These are phyloP conservation scores for Homarus americanus DNA, from an alignment of 1,140 invertebrate species.

Conservation along the genomic window DNA sequence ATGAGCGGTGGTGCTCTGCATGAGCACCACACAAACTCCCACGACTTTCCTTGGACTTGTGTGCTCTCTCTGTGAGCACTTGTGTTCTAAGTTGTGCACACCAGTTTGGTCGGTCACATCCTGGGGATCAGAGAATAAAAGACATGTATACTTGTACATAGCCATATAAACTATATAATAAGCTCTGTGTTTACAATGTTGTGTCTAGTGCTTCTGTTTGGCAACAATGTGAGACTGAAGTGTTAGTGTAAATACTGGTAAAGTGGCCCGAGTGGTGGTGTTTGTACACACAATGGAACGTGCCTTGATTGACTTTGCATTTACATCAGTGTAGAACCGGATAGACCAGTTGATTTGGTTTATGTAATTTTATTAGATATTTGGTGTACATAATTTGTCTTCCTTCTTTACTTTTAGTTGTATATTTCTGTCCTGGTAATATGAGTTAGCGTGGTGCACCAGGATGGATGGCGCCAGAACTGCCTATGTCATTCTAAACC, in stretches of 20 bases:
- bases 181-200: conserved; percentile 60
- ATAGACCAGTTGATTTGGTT: conserved; percentile 44
- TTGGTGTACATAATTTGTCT: conserved; percentile 56
- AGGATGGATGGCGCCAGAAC: not conserved
- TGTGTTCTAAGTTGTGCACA: conserved; percentile 24
- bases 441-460: conserved; percentile 10
- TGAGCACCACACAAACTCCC: not conserved
- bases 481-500: not conserved
- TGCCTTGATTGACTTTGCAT: conserved; percentile 62
- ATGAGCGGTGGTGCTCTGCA: conserved; percentile 6
- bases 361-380: conserved; percentile 35
- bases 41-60: conserved; percentile 14
- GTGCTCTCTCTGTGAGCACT: conserved; percentile 30
- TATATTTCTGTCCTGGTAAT: conserved; percentile 49
- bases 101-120: conserved; percentile 42
- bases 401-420: conserved; percentile 41
- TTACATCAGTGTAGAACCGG: conserved; percentile 37
- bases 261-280: conserved; percentile 40
- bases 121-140: conserved; percentile 58
- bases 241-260: conserved; percentile 43
- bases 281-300: conserved; percentile 39
- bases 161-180: conserved; percentile 54
- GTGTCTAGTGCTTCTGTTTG: conserved; percentile 58
- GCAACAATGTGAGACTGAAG: conserved; percentile 41
- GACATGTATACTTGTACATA: conserved; percentile 71